Evolutionary conservation across 2,113 vertebrate species (phyloP), one percentile per base, ranked within the genome.

Genomic region (Shinisaurus crocodilurus): DNA sequence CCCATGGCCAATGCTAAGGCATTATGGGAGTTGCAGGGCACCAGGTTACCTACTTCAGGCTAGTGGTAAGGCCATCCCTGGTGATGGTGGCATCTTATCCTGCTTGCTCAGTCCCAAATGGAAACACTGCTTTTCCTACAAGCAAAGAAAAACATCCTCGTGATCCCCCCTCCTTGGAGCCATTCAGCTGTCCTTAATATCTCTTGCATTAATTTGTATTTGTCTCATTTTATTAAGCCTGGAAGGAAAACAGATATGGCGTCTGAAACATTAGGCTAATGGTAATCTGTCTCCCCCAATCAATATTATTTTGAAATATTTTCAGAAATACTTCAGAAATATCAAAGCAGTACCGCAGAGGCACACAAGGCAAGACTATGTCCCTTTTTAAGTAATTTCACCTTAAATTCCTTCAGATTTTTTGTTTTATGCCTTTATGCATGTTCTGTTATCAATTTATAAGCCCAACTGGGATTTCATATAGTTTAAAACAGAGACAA

Each of bases 131-230:
- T 65, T 5, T 85, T 74, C 91, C 90, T 77, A 5, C 86, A 72
- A 89, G 82, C 2, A 70, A 79, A 25, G 32, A 87, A 67, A 80
- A 91, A 91, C 77, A 81, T 15, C 88, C 75, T 67, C 75, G 91
- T 50, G 54, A 60, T 63, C 89, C 65, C 18, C 20, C 65, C 72
- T 85, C 60, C 43, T 86, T 72, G 88, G 86, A 95, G 85, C 79
- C 91, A 29, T 91, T 90, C 50, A 65, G 88, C 82, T 90, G 70
- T 72, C 85, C 84, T 63, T 90, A 93, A 91, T 85, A 90, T 37
- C 50, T 27, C 90, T 94, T 93, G 82, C 87, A 94, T 85, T 15
- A 90, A 57, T n/a, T 91, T 95, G 94, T 91, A 94, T 92, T 94
- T 94, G 79, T 91, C 76, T 95, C 84, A 77, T 92, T 94, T 94